These are phyloP conservation scores for Aspidiotus rigidus DNA, from an alignment of 2,888 invertebrate species.

Conservation along the genomic window DNA sequence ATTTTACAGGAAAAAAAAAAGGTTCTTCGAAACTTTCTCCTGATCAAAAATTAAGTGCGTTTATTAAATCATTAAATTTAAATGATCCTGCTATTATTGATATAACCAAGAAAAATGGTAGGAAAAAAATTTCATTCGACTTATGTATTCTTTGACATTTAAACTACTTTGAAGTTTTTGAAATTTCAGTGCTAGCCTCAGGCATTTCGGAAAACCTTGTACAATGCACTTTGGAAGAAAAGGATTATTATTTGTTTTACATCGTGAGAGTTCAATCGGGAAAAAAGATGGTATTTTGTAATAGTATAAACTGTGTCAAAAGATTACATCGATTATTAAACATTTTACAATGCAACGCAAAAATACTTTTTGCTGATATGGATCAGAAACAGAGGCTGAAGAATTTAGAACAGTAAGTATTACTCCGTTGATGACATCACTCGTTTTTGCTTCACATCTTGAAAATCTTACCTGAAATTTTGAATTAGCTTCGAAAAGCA, in stretches of 20 bases:
- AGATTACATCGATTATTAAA: conserved; percentile 51
- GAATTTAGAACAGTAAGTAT: conserved; percentile 72
- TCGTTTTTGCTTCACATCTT: background rate
- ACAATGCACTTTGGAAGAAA: conserved; percentile 64
- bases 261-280: conserved; percentile 77
- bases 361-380: conserved; percentile 82
- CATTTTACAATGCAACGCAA: conserved; percentile 54
- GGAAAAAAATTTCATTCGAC: conserved; percentile 32
- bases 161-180: background rate
- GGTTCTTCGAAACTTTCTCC: conserved; percentile 49
- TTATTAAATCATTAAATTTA: conserved; percentile 73
- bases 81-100: conserved; percentile 88
- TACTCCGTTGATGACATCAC: conserved; percentile 24
- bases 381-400: conserved; percentile 86
- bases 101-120: conserved; percentile 68
- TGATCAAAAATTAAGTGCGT: conserved; percentile 63
- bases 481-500: conserved; percentile 48
- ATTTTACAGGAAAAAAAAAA: conserved; percentile 43
- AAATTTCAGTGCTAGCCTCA: conserved; percentile 27
- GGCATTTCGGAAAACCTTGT: conserved; percentile 61
- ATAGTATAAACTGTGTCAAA: conserved; percentile 86
- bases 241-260: conserved; percentile 88
- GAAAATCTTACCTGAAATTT: too few species aligned
- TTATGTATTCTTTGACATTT: background rate
- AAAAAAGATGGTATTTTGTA: conserved; percentile 85